A percentile compares a stretch with the other conserved stretches of the same genome.
Conservation (phyloP, 2,888 invertebrate species). For the Heterodera filipjevi region DNA sequence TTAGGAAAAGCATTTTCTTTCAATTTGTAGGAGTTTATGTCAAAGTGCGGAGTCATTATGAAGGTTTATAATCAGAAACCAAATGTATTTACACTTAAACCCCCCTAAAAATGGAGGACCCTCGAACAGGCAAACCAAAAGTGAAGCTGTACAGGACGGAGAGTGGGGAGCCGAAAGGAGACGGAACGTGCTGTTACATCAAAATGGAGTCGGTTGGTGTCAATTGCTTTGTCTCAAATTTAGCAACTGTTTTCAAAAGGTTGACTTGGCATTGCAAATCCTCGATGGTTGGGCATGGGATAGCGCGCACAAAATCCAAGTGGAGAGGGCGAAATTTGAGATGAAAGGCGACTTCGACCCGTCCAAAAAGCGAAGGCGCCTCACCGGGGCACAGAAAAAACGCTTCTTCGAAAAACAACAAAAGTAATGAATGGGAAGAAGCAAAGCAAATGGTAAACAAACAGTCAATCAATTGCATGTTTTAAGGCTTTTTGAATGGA, state of each 20-base stretch:
- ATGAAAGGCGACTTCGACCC: slow-evolving; percentile 86
- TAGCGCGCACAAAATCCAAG: slow-evolving; percentile 78
- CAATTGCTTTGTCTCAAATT: not conserved
- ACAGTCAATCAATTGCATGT: not conserved
- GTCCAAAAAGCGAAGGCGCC: slow-evolving; percentile 81
- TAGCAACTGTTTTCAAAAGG: not conserved
- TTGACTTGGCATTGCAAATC: slow-evolving; percentile 85
- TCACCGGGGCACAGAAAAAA: slow-evolving; percentile 82
- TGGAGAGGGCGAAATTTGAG: slow-evolving; percentile 90
- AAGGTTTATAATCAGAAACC: slow-evolving; percentile 65
- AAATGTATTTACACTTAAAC: not conserved
- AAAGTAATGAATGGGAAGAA: slow-evolving; percentile 71
- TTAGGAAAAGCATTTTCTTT: not conserved
- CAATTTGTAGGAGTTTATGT: slow-evolving; percentile 83
- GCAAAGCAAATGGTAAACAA: not conserved
- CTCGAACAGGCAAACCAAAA: slow-evolving; percentile 77
- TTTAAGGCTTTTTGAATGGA: slow-evolving; percentile 86
- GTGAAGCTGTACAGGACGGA: slow-evolving; percentile 88
- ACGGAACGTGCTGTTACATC: slow-evolving; percentile 81
- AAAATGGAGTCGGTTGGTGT: slow-evolving; percentile 43
- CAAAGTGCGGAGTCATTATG: slow-evolving; percentile 92
- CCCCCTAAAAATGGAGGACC: slow-evolving; percentile 70
- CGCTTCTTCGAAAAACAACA: slow-evolving; percentile 84
- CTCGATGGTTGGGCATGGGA: slow-evolving; percentile 84
- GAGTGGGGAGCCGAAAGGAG: slow-evolving; percentile 84